Conservation (phyloP, 1,140 invertebrate species). For the Drosophila carrolli region DNA sequence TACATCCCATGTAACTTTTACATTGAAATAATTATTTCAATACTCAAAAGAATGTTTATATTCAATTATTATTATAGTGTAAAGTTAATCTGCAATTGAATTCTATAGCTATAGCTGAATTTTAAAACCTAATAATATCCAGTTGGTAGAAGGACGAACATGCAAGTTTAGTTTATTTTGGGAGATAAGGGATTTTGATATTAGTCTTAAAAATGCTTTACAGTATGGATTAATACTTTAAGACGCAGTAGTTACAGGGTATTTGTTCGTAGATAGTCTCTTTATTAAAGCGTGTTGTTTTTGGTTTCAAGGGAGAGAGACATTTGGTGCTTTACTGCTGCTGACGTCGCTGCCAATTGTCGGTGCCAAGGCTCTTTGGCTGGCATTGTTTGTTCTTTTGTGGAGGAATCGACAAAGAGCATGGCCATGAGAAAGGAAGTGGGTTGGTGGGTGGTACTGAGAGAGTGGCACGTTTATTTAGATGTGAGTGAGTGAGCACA, state of each 20-base stretch:
- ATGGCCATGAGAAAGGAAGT: slow-evolving; percentile 13
- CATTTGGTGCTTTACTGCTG: slow-evolving; percentile 35
- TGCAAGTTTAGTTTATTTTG: too few species aligned
- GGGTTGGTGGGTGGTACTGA: slow-evolving; percentile 10
- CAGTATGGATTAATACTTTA: too few species aligned
- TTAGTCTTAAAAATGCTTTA: too few species aligned
- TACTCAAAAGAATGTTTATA: too few species aligned
- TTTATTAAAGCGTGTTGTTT: not conserved
- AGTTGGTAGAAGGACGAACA: too few species aligned
- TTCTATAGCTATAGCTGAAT: too few species aligned
- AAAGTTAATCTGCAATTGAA: too few species aligned
- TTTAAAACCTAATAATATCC: too few species aligned
- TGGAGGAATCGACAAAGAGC: slow-evolving; percentile 42
- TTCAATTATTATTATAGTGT: too few species aligned
- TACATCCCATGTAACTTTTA: too few species aligned
- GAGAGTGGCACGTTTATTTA: slow-evolving; percentile 33
- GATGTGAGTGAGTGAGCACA: slow-evolving; percentile 17
- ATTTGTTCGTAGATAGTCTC: not conserved
- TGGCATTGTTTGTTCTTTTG: slow-evolving; percentile 70
- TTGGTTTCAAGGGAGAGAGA: slow-evolving; percentile 31
- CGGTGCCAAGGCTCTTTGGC: slow-evolving; percentile 79
- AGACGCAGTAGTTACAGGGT: slow-evolving; percentile 3
- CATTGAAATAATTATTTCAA: too few species aligned
- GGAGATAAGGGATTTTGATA: too few species aligned
- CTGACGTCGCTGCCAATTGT: slow-evolving; percentile 59